A percentile compares a stretch with the other conserved stretches of the same genome.
Evolutionary conservation across 2,797 vertebrate genomes (phyloP).

Genomic region (Rachycentron canadum): DNA sequence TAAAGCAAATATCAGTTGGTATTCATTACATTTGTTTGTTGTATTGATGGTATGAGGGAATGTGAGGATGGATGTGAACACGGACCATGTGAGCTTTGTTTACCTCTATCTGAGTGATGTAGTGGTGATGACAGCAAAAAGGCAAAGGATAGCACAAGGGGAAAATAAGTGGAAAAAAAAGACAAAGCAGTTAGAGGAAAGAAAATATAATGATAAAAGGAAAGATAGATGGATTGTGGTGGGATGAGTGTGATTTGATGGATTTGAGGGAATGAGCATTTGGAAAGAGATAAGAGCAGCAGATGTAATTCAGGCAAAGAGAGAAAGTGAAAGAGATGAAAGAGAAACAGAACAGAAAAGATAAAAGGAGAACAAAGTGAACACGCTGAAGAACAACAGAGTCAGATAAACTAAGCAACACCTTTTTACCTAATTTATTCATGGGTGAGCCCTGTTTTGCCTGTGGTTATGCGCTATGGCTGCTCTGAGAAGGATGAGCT

Average conservation of each 20-base stretch:
- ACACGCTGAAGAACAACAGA: slow-evolving; percentile 9
- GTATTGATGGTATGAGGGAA: slow-evolving; percentile 4
- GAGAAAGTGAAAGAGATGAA: slow-evolving; percentile 10
- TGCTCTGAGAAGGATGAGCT: neutral
- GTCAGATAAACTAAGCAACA: slow-evolving; percentile 24
- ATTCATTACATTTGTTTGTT: slow-evolving; percentile 34
- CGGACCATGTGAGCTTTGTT: neutral
- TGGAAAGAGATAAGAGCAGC: slow-evolving; percentile 49
- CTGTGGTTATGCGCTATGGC: neutral
- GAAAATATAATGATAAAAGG: neutral
- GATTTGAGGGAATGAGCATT: slow-evolving; percentile 41
- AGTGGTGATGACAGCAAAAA: neutral
- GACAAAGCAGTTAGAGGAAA: neutral
- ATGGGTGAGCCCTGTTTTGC: slow-evolving; percentile 18
- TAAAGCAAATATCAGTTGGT: slow-evolving; percentile 26
- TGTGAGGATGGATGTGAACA: neutral
- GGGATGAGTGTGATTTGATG: slow-evolving; percentile 31
- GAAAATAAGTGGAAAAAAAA: neutral
- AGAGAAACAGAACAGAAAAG: slow-evolving; percentile 11
- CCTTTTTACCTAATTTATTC: slow-evolving; percentile 57
- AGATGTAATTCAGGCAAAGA: slow-evolving; percentile 30
- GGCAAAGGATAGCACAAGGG: neutral
- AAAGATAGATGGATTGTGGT: slow-evolving; percentile 14
- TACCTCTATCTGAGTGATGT: neutral
- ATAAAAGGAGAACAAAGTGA: slow-evolving; percentile 22